Base-by-base conservation (phyloP, 2,113 vertebrate genomes). In the Puffinus mauretanicus region DNA sequence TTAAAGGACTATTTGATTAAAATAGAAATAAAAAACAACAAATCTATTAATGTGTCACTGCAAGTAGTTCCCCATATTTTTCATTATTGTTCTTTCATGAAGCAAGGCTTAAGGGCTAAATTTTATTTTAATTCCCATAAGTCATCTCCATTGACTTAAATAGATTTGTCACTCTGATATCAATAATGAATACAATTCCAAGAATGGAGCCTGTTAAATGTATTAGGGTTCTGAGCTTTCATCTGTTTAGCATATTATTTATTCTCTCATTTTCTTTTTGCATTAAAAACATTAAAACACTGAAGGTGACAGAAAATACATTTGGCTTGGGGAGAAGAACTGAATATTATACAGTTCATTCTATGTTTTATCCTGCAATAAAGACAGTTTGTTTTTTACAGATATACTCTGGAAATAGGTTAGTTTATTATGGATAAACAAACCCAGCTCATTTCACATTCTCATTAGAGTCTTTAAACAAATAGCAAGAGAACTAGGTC, bases 401-500 rank as follows among this genome's bases (percentile, higher is more conserved):
- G 69, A 79, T 76, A 75, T n/a, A 9, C 6, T 91, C 55, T 72
- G 77, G 73, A 91, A 90, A 93, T 49, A 88, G 57, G 46, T 93
- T 95, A 78, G 52, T 80, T 94, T 86, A 65, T 90, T 70, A 80
- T 4, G 20, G 62, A 82, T 60, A 75, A 87, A 88, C 84, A 80
- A 3, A 0, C 9, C 51, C 8, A 17, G 36, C 40, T 81, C 24
- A 79, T 94, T 92, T 90, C 64, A 90, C 66, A 46, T 83, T 93
- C 82, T 94, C 65, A 95, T 83, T 84, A 88, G 47, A 87, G 32
- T 54, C 54, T 82, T 93, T 88, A 91, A 94, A 86, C 19, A 95
- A 79, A 79, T 7, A 72, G 36, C 38, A 84, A 60, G 52, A 88
- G 47, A 96, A 93, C 29, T 49, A 83, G 90, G 90, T 93, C 92